A percentile compares a stretch with the other conserved stretches of the same genome.
phyloP scores from a whole-genome alignment of 1,140 invertebrate species.

The Drosophila micromelanica region DNA sequence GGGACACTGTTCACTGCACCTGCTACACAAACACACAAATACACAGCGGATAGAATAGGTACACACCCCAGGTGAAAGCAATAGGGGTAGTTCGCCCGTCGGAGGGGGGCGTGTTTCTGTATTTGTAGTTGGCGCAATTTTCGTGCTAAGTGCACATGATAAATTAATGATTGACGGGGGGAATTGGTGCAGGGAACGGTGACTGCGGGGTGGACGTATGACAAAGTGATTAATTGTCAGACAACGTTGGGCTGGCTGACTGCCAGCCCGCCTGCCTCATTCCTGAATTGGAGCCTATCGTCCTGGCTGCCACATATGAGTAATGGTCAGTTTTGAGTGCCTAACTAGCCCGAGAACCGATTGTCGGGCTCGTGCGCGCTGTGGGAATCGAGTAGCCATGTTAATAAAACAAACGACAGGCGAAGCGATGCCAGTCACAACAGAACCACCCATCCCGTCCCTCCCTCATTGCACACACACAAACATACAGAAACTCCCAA shows the following conservation, averaged over 20 bases:
- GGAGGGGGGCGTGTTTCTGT: conserved; percentile 8
- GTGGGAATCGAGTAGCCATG: conserved; percentile 20
- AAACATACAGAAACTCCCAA: not conserved
- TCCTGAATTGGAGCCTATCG: conserved; percentile 48
- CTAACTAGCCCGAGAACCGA: conserved; percentile 22
- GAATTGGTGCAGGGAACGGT: conserved; percentile 11
- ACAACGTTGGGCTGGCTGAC: conserved; percentile 3
- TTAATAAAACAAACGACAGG: conserved; percentile 39
- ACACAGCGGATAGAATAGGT: not conserved
- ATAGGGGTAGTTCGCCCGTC: not conserved
- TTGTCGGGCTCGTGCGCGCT: not conserved
- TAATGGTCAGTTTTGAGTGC: conserved; percentile 49
- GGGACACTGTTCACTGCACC: conserved; percentile 41
- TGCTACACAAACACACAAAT: conserved; percentile 36
- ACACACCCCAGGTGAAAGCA: not conserved
- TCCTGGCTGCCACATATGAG: conserved; percentile 20
- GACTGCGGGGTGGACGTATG: conserved; percentile 31
- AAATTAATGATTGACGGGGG: conserved; percentile 69
- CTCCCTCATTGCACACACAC: no score
- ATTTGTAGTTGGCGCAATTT: conserved; percentile 63
- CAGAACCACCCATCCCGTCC: conserved; percentile 2
- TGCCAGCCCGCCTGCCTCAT: conserved; percentile 11
- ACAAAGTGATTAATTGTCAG: conserved; percentile 76
- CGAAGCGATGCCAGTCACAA: conserved; percentile 21
- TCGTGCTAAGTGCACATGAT: conserved; percentile 74